phyloP scores from a whole-genome alignment of 2,888 invertebrate genomes.

The Lasius fuliginosus region DNA sequence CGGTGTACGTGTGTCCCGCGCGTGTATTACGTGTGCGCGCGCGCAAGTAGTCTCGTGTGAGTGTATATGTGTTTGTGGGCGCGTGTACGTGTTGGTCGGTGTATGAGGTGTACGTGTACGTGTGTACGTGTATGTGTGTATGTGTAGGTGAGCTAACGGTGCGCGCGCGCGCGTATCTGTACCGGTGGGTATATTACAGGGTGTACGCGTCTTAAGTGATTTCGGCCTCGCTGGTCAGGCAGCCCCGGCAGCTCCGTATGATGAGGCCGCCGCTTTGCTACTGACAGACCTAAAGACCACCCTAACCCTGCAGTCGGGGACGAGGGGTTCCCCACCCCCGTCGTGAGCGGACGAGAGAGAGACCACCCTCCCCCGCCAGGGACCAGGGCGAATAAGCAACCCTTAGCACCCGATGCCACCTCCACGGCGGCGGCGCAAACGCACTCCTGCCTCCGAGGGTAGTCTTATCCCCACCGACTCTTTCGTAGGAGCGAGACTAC shows the following conservation, averaged over 20 bases:
- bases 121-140: slow-evolving; percentile 63
- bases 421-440: slow-evolving; percentile 85
- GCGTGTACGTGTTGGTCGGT: slow-evolving; percentile 56
- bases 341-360: slow-evolving; percentile 75
- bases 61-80: slow-evolving; percentile 36
- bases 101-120: slow-evolving; percentile 58
- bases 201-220: slow-evolving; percentile 85
- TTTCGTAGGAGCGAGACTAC: slow-evolving; percentile 78
- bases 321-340: slow-evolving; percentile 78
- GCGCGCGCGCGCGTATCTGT: slow-evolving; percentile 79
- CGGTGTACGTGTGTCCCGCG: slow-evolving; percentile 49
- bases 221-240: slow-evolving; percentile 83
- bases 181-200: slow-evolving; percentile 83
- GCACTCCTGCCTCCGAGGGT: slow-evolving; percentile 84
- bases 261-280: slow-evolving; percentile 86
- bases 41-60: slow-evolving; percentile 53
- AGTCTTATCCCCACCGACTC: slow-evolving; percentile 85
- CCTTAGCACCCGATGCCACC: slow-evolving; percentile 85
- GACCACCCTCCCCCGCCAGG: slow-evolving; percentile 77
- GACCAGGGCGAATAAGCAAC: slow-evolving; percentile 81
- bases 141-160: slow-evolving; percentile 68
- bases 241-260: slow-evolving; percentile 86
- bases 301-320: slow-evolving; percentile 85
- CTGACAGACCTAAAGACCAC: slow-evolving; percentile 85
- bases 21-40: slow-evolving; percentile 52